Evolutionary conservation across 2,113 vertebrate genomes (phyloP).

Genomic region (Neopipo cinnamomea): DNA sequence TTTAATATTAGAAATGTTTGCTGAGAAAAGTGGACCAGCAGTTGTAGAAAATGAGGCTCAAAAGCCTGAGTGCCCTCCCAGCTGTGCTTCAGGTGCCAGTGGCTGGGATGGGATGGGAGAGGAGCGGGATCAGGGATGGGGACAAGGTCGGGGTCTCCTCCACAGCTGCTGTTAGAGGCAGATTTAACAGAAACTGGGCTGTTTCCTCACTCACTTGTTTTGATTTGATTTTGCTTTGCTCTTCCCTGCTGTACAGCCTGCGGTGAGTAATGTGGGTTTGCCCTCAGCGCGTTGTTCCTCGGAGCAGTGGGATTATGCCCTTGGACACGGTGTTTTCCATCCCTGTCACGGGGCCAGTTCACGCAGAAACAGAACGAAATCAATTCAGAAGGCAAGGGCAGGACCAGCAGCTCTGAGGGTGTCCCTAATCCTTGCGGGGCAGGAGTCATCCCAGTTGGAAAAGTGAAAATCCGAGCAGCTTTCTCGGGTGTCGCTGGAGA

Average conservation of each 20-base stretch:
- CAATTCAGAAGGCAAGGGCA: background rate
- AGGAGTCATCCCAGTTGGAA: background rate
- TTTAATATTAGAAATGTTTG: background rate
- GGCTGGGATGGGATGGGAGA: rapidly evolving
- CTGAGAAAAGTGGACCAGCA: background rate
- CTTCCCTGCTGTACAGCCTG: background rate
- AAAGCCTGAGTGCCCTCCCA: background rate
- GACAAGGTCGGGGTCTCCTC: background rate
- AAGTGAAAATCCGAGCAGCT: background rate
- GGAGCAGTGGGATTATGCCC: background rate
- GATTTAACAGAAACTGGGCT: background rate
- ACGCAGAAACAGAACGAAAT: background rate
- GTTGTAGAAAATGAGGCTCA: background rate
- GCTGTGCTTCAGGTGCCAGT: rapidly evolving
- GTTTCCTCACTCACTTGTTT: background rate
- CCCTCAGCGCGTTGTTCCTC: background rate
- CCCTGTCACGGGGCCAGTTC: background rate
- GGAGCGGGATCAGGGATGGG: background rate
- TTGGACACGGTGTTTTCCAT: background rate
- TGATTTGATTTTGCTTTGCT: background rate
- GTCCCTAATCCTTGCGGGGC: background rate
- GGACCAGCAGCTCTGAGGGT: background rate
- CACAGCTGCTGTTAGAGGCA: background rate
- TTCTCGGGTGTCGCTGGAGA: background rate
- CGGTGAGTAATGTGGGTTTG: background rate